A percentile compares a stretch with the other conserved stretches of the same genome.
Conservation (phyloP, 2,113 vertebrate genomes). For the Triplophysa dalaica region DNA sequence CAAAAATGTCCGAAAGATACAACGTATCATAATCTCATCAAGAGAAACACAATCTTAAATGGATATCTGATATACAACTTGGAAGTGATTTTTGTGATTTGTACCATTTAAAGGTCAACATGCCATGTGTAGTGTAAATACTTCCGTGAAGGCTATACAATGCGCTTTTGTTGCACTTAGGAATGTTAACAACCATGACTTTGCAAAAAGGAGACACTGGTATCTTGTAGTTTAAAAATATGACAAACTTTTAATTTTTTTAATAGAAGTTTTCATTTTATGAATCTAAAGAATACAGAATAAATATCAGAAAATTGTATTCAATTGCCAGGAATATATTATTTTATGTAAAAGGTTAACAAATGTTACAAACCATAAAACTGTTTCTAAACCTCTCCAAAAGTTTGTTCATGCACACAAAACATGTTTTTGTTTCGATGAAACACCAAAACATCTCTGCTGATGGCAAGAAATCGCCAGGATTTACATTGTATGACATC, state of each 20-base stretch:
- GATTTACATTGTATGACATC: neutral
- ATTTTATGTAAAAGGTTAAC: too few relatives aligned
- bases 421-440: neutral
- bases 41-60: too few relatives aligned
- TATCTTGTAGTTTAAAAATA: neutral
- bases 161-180: neutral
- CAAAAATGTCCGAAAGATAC: too few relatives aligned
- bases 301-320: neutral
- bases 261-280: neutral
- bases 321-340: too few relatives aligned
- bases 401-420: neutral
- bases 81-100: too few relatives aligned
- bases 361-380: too few relatives aligned
- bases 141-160: neutral
- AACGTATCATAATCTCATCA: too few relatives aligned
- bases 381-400: neutral
- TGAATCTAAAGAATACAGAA: neutral
- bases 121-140: neutral
- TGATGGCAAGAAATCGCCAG: neutral
- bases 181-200: constrained; percentile 1
- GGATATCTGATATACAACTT: too few relatives aligned
- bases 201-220: neutral
- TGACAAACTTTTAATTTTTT: neutral
- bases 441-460: neutral
- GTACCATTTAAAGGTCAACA: neutral